Conservation (phyloP, 2,797 vertebrate species). For the Natrix natrix region DNA sequence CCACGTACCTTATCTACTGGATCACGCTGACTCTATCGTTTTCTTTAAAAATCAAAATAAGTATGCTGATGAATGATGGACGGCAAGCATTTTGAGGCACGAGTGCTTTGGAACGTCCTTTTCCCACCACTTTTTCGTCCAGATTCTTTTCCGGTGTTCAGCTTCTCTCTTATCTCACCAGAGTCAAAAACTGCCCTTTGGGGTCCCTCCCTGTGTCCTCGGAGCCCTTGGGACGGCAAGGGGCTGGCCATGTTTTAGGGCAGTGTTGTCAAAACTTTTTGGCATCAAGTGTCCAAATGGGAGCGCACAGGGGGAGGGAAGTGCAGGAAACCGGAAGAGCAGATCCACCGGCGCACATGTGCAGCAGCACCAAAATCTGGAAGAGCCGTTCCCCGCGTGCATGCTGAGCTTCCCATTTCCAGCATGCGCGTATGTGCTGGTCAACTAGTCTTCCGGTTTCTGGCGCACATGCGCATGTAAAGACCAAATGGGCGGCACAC, state of each 20-base stretch:
- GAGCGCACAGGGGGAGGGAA: too few species aligned
- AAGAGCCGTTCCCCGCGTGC: too few species aligned
- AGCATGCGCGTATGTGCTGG: too few species aligned
- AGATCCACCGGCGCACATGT: too few species aligned
- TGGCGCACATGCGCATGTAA: too few species aligned
- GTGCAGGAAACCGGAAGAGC: too few species aligned
- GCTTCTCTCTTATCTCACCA: neutral
- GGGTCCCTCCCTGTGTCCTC: neutral
- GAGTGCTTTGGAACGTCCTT: neutral
- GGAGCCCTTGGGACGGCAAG: neutral
- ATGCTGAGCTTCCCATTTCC: too few species aligned
- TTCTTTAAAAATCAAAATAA: neutral
- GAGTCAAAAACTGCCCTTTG: neutral
- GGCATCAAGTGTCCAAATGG: too few species aligned
- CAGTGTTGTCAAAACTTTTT: too few species aligned
- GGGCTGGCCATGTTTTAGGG: neutral
- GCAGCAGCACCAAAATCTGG: too few species aligned
- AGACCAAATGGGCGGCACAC: too few species aligned
- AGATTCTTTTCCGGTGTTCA: neutral
- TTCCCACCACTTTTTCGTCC: neutral
- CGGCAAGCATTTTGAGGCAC: neutral
- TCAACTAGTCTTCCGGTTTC: too few species aligned
- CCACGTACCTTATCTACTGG: neutral
- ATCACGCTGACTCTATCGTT: neutral
- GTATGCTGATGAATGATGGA: neutral